Evolutionary conservation across 2,113 vertebrate species (phyloP).

Genomic region (Pachycephala philippinensis): DNA sequence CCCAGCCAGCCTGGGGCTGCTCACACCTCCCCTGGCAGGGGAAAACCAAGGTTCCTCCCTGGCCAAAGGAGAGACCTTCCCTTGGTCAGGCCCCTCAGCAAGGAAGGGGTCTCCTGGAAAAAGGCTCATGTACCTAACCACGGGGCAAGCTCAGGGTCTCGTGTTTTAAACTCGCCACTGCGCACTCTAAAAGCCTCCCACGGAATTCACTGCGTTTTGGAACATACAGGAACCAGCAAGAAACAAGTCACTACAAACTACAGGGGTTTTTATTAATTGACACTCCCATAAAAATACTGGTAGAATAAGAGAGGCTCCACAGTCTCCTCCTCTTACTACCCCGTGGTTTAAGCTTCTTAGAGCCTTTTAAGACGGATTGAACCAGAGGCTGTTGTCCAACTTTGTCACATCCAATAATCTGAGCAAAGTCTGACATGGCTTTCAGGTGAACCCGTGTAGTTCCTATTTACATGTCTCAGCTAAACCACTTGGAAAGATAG

Average conservation of each 20-base stretch:
- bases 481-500: neutral
- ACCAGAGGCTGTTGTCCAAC: conserved; percentile 58
- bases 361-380: conserved; percentile 54
- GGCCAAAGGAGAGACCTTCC: neutral
- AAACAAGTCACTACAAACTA: neutral
- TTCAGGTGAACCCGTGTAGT: conserved; percentile 56
- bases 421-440: conserved; percentile 44
- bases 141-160: neutral
- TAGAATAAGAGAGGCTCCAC: neutral
- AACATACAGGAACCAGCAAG: accelerated
- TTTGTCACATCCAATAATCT: conserved; percentile 61
- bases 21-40: accelerated
- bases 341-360: conserved; percentile 50
- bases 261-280: neutral
- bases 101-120: neutral
- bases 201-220: neutral
- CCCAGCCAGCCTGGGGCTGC: neutral
- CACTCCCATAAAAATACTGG: neutral
- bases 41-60: neutral
- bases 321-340: conserved; percentile 38
- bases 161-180: neutral
- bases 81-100: neutral
- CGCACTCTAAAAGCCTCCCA: neutral
- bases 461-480: conserved; percentile 5
- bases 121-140: accelerated